Conservation (phyloP, 2,888 invertebrate species). For the Tholera decimalis region DNA sequence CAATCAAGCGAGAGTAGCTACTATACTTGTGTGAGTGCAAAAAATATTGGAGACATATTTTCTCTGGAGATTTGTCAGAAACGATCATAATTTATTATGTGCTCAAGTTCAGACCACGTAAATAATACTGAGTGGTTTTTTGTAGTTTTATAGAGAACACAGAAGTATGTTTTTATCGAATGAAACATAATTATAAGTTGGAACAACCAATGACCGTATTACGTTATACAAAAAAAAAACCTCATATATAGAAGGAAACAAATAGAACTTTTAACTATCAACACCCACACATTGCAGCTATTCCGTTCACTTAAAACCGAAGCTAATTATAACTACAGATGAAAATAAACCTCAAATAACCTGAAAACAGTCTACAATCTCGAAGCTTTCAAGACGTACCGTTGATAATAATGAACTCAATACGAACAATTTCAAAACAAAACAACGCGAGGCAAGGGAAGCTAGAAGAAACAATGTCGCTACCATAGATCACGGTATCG, state of each 20-base stretch:
- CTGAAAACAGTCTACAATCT: constrained; percentile 39
- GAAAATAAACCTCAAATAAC: constrained; percentile 38
- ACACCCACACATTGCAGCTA: not conserved
- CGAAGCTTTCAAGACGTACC: constrained; percentile 61
- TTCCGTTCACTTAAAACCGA: constrained; percentile 7
- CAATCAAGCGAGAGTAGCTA: constrained; percentile 48
- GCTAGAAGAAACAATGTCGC: constrained; percentile 58
- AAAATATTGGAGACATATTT: constrained; percentile 49
- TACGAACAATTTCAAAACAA: constrained; percentile 68
- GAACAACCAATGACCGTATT: not conserved
- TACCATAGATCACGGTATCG: constrained; percentile 20
- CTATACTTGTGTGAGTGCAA: constrained; percentile 26
- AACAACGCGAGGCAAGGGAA: constrained; percentile 53
- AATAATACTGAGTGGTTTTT: constrained; percentile 42
- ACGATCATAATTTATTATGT: constrained; percentile 44
- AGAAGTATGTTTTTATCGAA: not conserved
- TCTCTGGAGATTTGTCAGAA: constrained; percentile 50
- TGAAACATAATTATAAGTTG: not conserved
- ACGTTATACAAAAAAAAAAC: too few relatives aligned
- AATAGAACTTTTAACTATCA: not conserved
- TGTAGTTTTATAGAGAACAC: constrained; percentile 3
- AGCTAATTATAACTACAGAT: constrained; percentile 33
- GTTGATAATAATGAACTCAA: constrained; percentile 64
- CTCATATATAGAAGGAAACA: not conserved
- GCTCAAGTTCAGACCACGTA: constrained; percentile 43